A percentile compares a stretch with the other conserved stretches of the same genome.
Evolutionary conservation across 2,797 vertebrate species (phyloP).

Genomic region (Ptychadena robeensis): DNA sequence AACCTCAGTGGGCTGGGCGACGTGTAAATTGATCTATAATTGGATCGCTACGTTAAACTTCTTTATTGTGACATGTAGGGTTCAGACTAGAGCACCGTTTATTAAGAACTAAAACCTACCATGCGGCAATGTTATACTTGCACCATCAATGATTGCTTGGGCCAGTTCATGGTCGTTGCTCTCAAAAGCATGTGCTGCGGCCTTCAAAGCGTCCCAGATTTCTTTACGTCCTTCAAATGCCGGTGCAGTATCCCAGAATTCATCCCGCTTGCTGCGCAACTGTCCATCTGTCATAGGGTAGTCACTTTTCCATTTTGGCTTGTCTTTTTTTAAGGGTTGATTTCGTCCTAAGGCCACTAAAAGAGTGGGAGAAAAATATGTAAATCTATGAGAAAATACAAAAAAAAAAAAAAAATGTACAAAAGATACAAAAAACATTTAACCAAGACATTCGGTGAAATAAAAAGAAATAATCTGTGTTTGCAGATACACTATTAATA

Average conservation of each 20-base stretch:
- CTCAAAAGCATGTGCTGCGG: conserved; percentile 93
- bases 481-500: too few species aligned
- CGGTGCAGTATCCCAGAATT: conserved; percentile 97
- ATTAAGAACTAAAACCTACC: conserved; percentile 79
- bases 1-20: too few species aligned
- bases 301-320: conserved; percentile 99
- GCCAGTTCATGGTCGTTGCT: conserved; percentile 95
- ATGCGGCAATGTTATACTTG: conserved; percentile 94
- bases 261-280: conserved; percentile 95
- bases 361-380: conserved; percentile 58
- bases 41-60: too few species aligned
- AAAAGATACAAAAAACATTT: not conserved
- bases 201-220: conserved; percentile 96
- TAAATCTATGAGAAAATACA: too few species aligned
- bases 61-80: too few species aligned
- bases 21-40: too few species aligned
- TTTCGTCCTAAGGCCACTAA: conserved; percentile 95
- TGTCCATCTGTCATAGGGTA: conserved; percentile 98
- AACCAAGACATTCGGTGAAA: not conserved
- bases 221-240: conserved; percentile 97
- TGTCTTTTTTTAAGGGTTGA: conserved; percentile 95
- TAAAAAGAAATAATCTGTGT: not conserved
- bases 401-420: not conserved
- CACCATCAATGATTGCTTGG: conserved; percentile 96
- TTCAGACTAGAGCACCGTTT: too few species aligned